A percentile compares a stretch with the other conserved stretches of the same genome.
Evolutionary conservation across 2,888 invertebrate species (phyloP).

Genomic region (Sminthurides aquaticus): DNA sequence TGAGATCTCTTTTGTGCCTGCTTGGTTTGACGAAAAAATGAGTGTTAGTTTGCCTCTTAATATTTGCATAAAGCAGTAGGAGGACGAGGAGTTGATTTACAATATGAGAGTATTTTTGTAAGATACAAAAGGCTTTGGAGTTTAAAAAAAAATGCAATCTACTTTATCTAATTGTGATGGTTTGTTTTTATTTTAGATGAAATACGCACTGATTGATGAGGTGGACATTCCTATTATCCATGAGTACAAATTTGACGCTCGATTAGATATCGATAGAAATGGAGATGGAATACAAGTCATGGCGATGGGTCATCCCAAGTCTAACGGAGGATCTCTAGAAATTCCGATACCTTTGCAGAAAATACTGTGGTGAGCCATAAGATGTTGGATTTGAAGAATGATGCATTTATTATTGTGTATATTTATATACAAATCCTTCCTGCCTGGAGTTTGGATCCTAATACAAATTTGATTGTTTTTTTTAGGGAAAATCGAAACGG

Average conservation of each 20-base stretch:
- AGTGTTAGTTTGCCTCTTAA: no score
- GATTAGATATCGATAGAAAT: constrained; percentile 50
- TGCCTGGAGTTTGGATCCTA: neutral
- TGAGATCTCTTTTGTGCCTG: no score
- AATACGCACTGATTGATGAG: constrained; percentile 51
- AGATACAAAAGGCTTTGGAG: no score
- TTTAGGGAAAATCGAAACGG: constrained; percentile 51
- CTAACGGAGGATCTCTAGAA: constrained; percentile 17
- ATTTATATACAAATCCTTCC: neutral
- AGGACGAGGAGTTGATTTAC: no score
- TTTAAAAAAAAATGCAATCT: no score
- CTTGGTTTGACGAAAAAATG: no score
- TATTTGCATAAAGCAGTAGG: no score
- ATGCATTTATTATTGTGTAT: neutral
- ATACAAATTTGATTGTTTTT: neutral
- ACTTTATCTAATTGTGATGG: no score
- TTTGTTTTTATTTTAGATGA: constrained; percentile 48
- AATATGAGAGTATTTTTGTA: no score
- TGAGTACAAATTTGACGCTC: constrained; percentile 50
- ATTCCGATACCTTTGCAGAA: constrained; percentile 46
- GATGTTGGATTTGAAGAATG: neutral
- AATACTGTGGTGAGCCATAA: constrained; percentile 48
- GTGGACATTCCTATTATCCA: constrained; percentile 50
- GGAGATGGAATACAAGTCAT: constrained; percentile 50
- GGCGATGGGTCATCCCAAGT: constrained; percentile 46